Percentiles rank a stretch among this genome's conserved stretches.
Evolutionary conservation across 2,113 vertebrate species (phyloP).

Genomic region (Poecile atricapillus): DNA sequence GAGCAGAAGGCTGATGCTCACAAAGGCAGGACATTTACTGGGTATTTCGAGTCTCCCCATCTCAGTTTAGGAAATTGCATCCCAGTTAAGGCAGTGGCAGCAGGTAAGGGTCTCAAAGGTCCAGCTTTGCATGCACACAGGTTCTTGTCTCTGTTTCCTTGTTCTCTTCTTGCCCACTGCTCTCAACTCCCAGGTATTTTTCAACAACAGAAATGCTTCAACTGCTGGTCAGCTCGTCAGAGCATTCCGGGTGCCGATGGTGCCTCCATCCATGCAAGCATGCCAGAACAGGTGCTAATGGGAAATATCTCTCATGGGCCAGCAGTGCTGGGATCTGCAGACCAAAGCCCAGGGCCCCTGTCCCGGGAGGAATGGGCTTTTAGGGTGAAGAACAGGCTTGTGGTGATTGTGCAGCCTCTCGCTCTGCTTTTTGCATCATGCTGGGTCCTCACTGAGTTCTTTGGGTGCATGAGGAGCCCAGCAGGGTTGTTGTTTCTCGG

Average conservation of each 20-base stretch:
- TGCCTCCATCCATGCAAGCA: neutral
- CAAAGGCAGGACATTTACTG: neutral
- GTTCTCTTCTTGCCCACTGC: neutral
- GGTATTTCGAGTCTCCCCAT: neutral
- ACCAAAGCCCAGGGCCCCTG: neutral
- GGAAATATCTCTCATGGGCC: neutral
- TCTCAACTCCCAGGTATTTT: neutral
- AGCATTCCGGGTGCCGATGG: neutral
- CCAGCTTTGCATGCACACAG: accelerated
- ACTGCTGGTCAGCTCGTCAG: neutral
- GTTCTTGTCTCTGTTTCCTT: neutral
- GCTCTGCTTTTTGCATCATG: neutral
- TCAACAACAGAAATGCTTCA: neutral
- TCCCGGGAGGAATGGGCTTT: neutral
- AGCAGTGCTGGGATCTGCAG: neutral
- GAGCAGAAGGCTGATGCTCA: neutral
- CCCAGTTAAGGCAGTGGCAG: neutral
- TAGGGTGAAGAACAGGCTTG: neutral
- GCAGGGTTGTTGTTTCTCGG: neutral
- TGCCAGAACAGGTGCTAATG: neutral
- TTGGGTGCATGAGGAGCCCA: neutral
- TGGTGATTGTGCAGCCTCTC: neutral
- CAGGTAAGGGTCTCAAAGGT: neutral
- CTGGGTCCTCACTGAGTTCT: neutral
- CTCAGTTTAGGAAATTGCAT: neutral